Evolutionary conservation across 2,888 invertebrate species (phyloP).

Genomic region (Hemistola chrysoprasaria): DNA sequence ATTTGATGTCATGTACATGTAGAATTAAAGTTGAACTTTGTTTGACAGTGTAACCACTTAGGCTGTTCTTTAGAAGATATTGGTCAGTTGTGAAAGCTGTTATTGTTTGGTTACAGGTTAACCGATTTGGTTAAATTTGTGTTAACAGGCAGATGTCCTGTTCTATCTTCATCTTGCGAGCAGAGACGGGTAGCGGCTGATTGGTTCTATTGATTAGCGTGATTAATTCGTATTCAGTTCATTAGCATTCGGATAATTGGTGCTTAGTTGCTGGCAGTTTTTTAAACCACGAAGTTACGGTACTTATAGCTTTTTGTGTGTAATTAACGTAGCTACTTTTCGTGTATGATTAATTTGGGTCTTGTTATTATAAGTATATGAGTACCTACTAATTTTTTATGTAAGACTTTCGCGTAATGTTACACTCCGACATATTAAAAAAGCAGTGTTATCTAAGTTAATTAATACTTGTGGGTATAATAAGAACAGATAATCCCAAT

Average conservation of each 20-base stretch:
- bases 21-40: slow-evolving; percentile 27
- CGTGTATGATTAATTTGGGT: no score
- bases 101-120: slow-evolving; percentile 81
- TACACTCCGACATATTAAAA: no score
- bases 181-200: slow-evolving; percentile 41
- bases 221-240: slow-evolving; percentile 58
- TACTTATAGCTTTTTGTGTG: slow-evolving; percentile 6
- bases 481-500: slow-evolving; percentile 8
- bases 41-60: slow-evolving; percentile 15
- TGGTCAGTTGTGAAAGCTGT: slow-evolving; percentile 79
- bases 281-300: slow-evolving; percentile 13
- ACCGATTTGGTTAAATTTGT: slow-evolving; percentile 81
- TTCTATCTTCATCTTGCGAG: slow-evolving; percentile 49
- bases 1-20: slow-evolving; percentile 9
- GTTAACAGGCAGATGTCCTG: slow-evolving; percentile 75
- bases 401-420: no score
- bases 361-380: no score
- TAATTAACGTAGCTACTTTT: no score
- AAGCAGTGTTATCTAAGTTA: no score
- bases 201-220: slow-evolving; percentile 69
- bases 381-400: no score
- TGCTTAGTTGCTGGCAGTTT: slow-evolving; percentile 29
- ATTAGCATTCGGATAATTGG: slow-evolving; percentile 53
- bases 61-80: slow-evolving; percentile 31
- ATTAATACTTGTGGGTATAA: no score